phyloP scores from a whole-genome alignment of 1,140 invertebrate species.

The Drosophila kikkawai region DNA sequence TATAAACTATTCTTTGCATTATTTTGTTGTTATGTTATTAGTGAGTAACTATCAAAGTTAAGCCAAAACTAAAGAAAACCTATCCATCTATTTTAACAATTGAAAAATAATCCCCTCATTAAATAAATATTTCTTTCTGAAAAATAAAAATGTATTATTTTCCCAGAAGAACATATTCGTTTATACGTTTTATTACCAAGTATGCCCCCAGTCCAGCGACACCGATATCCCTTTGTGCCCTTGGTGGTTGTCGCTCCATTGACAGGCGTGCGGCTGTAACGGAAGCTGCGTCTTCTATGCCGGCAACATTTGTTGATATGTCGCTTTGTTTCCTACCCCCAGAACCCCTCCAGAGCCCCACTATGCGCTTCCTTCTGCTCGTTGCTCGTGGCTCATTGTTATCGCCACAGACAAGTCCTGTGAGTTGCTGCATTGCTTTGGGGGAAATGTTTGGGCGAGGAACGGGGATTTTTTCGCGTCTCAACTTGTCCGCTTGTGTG shows the following conservation, averaged over 20 bases:
- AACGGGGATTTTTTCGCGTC: constrained; percentile 58
- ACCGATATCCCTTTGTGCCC: constrained; percentile 23
- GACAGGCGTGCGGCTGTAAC: constrained; percentile 60
- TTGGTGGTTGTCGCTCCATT: constrained; percentile 43
- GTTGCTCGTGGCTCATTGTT: constrained; percentile 35
- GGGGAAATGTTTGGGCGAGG: constrained; percentile 7
- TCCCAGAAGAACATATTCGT: background rate
- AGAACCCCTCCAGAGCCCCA: background rate
- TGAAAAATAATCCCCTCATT: too few relatives aligned
- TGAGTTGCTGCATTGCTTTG: constrained; percentile 42
- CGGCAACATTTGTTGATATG: constrained; percentile 69
- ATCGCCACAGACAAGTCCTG: constrained; percentile 59
- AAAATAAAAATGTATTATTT: background rate
- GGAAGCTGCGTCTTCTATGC: constrained; percentile 53
- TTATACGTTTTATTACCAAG: constrained; percentile 8
- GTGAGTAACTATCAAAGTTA: too few relatives aligned
- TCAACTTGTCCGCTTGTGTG: constrained; percentile 72
- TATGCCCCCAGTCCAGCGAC: constrained; percentile 9
- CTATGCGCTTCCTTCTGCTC: constrained; percentile 23
- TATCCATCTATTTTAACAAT: too few relatives aligned
- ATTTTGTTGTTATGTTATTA: too few relatives aligned
- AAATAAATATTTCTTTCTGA: background rate
- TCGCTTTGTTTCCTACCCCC: constrained; percentile 41
- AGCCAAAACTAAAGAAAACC: too few relatives aligned
- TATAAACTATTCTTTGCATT: too few relatives aligned